Percentiles rank a stretch among this genome's conserved stretches.
Evolutionary conservation across 2,888 invertebrate species (phyloP).

Genomic region (Nephrotoma flavescens): DNA sequence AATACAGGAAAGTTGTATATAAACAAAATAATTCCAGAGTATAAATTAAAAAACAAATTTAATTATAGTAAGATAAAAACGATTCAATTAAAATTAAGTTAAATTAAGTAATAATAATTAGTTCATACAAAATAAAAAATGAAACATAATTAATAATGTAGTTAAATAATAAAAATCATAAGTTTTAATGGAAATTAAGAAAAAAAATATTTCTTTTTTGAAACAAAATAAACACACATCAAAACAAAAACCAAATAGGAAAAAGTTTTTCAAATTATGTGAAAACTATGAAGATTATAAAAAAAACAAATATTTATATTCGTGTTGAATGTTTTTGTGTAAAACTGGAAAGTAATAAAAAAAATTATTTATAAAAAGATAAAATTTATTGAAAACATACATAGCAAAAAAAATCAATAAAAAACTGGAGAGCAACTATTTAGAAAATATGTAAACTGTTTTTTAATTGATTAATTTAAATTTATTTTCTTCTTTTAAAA

Average conservation of each 20-base stretch:
- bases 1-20: conserved; percentile 86
- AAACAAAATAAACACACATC: background rate
- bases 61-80: background rate
- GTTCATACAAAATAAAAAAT: background rate
- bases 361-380: background rate
- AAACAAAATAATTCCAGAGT: conserved; percentile 27
- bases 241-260: background rate
- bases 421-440: background rate
- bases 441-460: background rate
- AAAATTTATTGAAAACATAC: background rate
- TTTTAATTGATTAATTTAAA: background rate
- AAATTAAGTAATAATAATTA: background rate
- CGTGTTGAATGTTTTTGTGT: background rate
- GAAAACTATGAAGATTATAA: background rate
- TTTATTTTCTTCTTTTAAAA: background rate
- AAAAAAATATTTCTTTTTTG: background rate
- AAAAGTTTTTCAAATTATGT: background rate
- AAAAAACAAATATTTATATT: background rate
- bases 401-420: background rate
- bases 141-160: background rate
- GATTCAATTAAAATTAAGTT: background rate
- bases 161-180: background rate
- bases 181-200: background rate
- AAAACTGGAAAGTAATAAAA: background rate
- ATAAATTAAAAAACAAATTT: background rate